phyloP scores from a whole-genome alignment of 2,113 vertebrate species.

The Oreochromis spilurus region DNA sequence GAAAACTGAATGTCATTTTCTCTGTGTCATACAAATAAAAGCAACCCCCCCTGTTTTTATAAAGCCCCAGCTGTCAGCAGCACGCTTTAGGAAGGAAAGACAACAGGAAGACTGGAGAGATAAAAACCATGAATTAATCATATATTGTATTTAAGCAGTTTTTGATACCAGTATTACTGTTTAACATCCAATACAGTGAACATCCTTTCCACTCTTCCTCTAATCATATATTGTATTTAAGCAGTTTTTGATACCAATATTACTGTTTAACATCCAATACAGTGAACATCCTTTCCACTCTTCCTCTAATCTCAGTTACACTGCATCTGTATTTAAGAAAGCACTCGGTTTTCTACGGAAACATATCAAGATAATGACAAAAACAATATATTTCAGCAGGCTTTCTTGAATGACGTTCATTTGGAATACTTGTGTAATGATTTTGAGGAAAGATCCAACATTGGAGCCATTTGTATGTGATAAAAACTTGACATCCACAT shows the following conservation, averaged over 20 bases:
- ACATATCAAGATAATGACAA: not conserved
- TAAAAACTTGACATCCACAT: not conserved
- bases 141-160: not conserved
- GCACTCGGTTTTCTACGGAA: not conserved
- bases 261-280: not conserved
- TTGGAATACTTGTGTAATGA: not conserved
- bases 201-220: not conserved
- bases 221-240: not conserved
- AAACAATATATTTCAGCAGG: not conserved
- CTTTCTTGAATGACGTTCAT: not conserved
- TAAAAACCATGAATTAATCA: not conserved
- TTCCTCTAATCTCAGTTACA: not conserved
- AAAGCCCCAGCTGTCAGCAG: constrained; percentile 1
- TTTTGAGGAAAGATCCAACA: not conserved
- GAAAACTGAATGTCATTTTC: not conserved
- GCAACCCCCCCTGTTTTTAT: not conserved
- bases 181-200: not conserved
- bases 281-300: not conserved
- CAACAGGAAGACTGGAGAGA: not conserved
- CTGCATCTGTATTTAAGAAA: not conserved
- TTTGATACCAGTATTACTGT: not conserved
- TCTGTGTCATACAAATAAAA: not conserved
- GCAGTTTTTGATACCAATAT: not conserved
- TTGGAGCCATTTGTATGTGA: not conserved
- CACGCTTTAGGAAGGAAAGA: not conserved